Conservation (phyloP, 2,888 invertebrate genomes). For the Kuschelorhynchus macadamiae region DNA sequence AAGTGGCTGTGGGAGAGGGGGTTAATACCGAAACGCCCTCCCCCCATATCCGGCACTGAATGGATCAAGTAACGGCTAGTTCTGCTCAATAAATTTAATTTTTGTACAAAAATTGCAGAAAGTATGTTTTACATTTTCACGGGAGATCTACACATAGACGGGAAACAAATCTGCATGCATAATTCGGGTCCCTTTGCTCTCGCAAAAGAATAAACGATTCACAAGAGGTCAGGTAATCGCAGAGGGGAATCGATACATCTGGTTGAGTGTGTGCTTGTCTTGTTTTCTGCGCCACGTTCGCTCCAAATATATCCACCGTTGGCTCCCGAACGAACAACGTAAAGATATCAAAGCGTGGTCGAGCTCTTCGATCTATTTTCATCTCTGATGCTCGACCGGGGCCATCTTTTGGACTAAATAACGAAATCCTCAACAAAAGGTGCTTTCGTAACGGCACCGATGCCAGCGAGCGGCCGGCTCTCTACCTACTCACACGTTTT, state of each 20-base stretch:
- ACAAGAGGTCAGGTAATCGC: slow-evolving; percentile 36
- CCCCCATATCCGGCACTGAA: too few species aligned
- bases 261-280: slow-evolving; percentile 5
- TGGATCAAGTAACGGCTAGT: too few species aligned
- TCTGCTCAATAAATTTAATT: too few species aligned
- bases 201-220: slow-evolving; percentile 4
- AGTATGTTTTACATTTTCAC: background rate
- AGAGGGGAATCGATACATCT: slow-evolving; percentile 40
- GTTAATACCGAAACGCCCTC: too few species aligned
- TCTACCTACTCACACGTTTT: slow-evolving; percentile 29
- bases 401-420: slow-evolving; percentile 46
- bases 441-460: slow-evolving; percentile 39
- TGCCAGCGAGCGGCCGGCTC: slow-evolving; percentile 40
- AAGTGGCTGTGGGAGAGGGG: too few species aligned
- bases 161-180: too few species aligned
- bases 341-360: slow-evolving; percentile 40
- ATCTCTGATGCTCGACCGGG: slow-evolving; percentile 34
- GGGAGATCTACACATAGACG: background rate
- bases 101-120: too few species aligned
- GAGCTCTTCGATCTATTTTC: slow-evolving; percentile 47
- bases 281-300: slow-evolving; percentile 40
- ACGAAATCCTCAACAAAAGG: slow-evolving; percentile 41
- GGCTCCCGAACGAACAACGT: slow-evolving; percentile 21
- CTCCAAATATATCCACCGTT: slow-evolving; percentile 45
- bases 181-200: too few species aligned